phyloP scores from a whole-genome alignment of 2,797 vertebrate species.

The Tauraco hartlaubi region DNA sequence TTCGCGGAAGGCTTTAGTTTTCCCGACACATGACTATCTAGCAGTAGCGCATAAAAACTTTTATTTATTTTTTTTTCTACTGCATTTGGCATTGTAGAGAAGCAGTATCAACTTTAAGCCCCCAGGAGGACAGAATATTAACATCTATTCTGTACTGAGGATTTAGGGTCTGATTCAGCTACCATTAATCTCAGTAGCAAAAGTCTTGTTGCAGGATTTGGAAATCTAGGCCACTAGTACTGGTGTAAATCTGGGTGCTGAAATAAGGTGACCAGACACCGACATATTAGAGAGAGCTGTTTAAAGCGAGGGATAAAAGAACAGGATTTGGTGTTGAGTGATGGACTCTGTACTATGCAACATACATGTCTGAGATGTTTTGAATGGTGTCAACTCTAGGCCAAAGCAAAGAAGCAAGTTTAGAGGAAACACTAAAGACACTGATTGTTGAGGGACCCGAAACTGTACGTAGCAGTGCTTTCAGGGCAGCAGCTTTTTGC shows the following conservation, averaged over 20 bases:
- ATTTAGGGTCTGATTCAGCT: conserved; percentile 50
- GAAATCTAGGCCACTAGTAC: not conserved
- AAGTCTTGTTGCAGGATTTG: conserved; percentile 40
- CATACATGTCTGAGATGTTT: not conserved
- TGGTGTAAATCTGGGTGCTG: not conserved
- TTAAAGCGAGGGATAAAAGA: not conserved
- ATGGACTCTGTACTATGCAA: not conserved
- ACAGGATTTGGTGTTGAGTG: not conserved
- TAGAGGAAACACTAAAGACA: not conserved
- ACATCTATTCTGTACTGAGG: conserved; percentile 3
- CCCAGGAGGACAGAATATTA: not conserved
- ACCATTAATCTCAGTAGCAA: conserved; percentile 7
- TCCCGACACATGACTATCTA: not conserved
- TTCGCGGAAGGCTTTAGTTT: not conserved
- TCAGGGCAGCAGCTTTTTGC: not conserved
- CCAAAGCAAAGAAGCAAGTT: not conserved
- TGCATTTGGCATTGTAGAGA: not conserved
- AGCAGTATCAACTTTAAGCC: not conserved
- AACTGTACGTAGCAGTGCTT: not conserved
- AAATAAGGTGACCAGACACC: not conserved
- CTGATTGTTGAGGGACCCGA: not conserved
- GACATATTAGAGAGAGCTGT: not conserved
- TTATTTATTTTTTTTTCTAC: not conserved
- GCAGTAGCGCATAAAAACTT: not conserved
- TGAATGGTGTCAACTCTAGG: not conserved